Base-by-base conservation (phyloP, 2,113 vertebrate genomes). In the Pithys albifrons region DNA sequence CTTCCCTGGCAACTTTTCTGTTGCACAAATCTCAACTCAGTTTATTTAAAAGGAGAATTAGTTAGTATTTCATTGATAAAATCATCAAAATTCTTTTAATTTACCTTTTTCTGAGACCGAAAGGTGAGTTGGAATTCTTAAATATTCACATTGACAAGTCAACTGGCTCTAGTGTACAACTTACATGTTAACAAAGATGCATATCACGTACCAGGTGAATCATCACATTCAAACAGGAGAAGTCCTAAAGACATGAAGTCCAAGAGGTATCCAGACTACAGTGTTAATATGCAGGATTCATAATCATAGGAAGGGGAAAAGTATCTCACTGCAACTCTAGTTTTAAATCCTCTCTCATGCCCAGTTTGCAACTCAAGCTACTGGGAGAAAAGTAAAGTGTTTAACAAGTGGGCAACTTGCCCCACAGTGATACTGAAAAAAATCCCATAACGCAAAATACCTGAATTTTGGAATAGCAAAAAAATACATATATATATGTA, bases 11-110 rank as follows among this genome's bases (percentile, higher is more conserved):
- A 77, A 51, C 57, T 39, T 20, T 20, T 15, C 85, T 39, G 29
- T 22, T 35, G 62, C 57, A 41, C 83, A 48, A 43, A 43, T 35
- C 81, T 96, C 31, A 58, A 31, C 61, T 92, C 75, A 4, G 39
- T 69, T 91, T 72, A 58, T 69, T 91, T 72, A 58, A 79, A 91
- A 95, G 78, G 74, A 96, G 85, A 93, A 69, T 93, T 95, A 94
- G 88, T 85, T 95, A 83, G 72, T 85, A 82, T 94, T 88, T 88
- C 59, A 46, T 8, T 45, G 82, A 71, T 92, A 96, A 95, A 94
- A 93, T 77, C 85, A 90, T 72, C 54, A 93, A 94, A 96, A 83
- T 95, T 51, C 57, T 91, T 94, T 97, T 95, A 96, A 95, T 97
- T 96, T 94, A 85, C 91, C 94, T 86, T 96, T 89, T 93, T 92